Conservation (phyloP, 2,113 vertebrate genomes). For the Cephalophus harveyi region DNA sequence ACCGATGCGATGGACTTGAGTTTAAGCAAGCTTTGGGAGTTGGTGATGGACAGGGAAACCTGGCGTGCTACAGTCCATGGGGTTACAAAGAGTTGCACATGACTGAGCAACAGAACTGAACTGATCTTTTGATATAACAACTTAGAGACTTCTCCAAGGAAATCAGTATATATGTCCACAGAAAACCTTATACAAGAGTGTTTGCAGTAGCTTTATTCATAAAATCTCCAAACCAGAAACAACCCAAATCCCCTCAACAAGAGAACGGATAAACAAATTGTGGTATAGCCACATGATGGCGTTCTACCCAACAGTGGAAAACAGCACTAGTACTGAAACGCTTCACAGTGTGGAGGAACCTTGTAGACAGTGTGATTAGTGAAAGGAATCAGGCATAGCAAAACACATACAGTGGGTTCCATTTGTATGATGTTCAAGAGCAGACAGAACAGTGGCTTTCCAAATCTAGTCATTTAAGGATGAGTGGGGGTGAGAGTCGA, state of each 20-base stretch:
- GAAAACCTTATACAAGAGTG: neutral
- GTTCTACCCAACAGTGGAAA: neutral
- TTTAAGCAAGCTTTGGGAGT: neutral
- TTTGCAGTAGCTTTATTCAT: neutral
- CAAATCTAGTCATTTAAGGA: neutral
- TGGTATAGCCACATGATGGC: neutral
- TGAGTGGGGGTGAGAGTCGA: fast-evolving
- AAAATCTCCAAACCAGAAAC: neutral
- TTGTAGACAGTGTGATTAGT: neutral
- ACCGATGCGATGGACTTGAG: fast-evolving
- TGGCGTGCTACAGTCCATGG: neutral
- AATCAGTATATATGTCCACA: neutral
- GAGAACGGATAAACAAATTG: neutral
- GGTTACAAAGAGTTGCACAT: neutral
- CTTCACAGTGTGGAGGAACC: neutral
- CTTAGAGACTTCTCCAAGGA: neutral
- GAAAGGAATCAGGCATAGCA: neutral
- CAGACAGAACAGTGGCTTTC: neutral
- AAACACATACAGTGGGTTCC: too few relatives aligned
- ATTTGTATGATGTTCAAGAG: fast-evolving
- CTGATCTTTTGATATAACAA: neutral
- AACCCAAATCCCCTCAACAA: neutral
- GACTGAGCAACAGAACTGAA: neutral
- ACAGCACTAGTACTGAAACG: too few relatives aligned
- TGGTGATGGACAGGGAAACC: neutral